Base-by-base conservation (phyloP, 2,113 vertebrate species). In the Cranoglanis bouderius region DNA sequence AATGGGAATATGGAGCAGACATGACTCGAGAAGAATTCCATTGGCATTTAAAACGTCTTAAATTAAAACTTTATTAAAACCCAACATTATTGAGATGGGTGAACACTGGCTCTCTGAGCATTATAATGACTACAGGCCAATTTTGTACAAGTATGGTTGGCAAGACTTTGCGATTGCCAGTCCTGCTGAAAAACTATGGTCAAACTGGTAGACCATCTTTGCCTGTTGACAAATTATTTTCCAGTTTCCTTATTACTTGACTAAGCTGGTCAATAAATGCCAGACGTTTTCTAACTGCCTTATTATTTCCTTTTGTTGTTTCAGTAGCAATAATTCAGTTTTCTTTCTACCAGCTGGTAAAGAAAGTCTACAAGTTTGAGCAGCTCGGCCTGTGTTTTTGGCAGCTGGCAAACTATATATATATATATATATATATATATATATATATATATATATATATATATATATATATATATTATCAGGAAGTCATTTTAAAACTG, bases 1-100 rank as follows among this genome's bases (percentile, higher is more conserved):
- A 88, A 85, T 80, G 46, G 32, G 74, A 89, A 85, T 80, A 55
- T 70, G 61, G 35, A 35, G 49, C 70, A 80, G 55, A 67, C 57
- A 53, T 55, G 83, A 38, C 35, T 82, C 67, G 19, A 26, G 77
- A 87, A 87, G 65, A 82, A 83, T 7, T 21, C 21, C 18, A 26
- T 26, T 57, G 32, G 5, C 32, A 19, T 32, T 51, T 8, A 51
- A 16, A 32, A 49, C 0, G 4, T 82, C 57, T 82, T 82, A 81
- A 67, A 21, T 38, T 19, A 35, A 35, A 51, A 35, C 10, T 57
- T 49, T n/a, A n/a, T n/a, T n/a, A n/a, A n/a, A n/a, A 4, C 46
- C 26, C 49, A 53, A 53, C 6, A 32, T 57, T 38, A 82, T 13
- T 57, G 32, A 57, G 3, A 57, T 19, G 8, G 3, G 10, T 82